Evolutionary conservation across 1,140 invertebrate species (phyloP).

Genomic region (Paramacrobiotus metropolitanus): DNA sequence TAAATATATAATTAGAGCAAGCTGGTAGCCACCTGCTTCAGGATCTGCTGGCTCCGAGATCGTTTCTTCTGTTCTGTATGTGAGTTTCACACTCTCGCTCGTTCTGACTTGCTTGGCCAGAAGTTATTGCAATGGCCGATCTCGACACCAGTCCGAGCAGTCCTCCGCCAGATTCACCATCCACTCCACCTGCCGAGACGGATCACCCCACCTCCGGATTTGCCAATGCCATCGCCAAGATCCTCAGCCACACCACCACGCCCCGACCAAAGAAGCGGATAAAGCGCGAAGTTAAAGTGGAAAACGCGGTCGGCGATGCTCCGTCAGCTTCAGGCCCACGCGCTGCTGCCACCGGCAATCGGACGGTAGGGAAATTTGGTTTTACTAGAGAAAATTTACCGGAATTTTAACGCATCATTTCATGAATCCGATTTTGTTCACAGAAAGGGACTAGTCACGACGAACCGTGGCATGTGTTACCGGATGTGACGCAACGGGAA

Average conservation of each 20-base stretch:
- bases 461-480: slow-evolving; percentile 19
- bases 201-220: background rate
- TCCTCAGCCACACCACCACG: background rate
- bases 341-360: background rate
- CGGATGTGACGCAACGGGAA: slow-evolving; percentile 39
- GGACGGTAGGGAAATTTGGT: background rate
- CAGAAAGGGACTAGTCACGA: background rate
- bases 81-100: too few species aligned
- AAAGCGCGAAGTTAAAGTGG: background rate
- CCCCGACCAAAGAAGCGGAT: background rate
- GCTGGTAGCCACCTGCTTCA: too few species aligned
- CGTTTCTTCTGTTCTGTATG: too few species aligned
- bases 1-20: too few species aligned
- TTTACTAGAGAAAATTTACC: background rate
- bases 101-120: too few species aligned
- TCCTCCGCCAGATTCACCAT: too few species aligned
- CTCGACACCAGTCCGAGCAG: too few species aligned
- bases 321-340: background rate
- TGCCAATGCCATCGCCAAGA: background rate
- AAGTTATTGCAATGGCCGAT: too few species aligned
- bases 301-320: background rate
- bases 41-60: too few species aligned
- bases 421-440: too few species aligned
- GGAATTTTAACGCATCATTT: background rate
- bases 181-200: too few species aligned